phyloP scores from a whole-genome alignment of 2,797 vertebrate species.

The Acomys russatus region DNA sequence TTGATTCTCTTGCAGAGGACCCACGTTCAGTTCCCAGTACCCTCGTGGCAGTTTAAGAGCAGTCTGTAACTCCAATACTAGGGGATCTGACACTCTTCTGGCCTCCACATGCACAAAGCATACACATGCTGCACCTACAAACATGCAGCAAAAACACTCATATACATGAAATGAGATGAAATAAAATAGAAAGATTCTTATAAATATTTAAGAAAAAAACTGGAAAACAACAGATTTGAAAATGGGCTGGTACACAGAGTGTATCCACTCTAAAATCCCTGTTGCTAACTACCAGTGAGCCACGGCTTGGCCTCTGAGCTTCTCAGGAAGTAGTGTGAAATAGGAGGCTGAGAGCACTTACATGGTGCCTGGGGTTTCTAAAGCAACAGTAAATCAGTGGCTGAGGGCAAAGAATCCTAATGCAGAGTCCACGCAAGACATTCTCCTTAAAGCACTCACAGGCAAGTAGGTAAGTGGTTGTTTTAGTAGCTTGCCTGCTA shows the following conservation, averaged over 20 bases:
- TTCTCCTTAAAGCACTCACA: background rate
- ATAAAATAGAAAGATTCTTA: background rate
- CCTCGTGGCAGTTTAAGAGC: background rate
- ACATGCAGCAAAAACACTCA: background rate
- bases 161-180: background rate
- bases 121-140: background rate
- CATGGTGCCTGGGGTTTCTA: background rate
- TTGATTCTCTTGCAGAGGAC: background rate
- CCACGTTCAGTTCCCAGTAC: background rate
- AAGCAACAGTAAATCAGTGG: background rate
- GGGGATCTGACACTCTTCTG: background rate
- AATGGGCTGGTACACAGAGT: background rate
- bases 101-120: background rate
- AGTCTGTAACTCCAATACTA: background rate
- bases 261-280: background rate
- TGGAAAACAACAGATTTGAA: background rate
- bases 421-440: background rate
- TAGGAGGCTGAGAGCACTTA: background rate
- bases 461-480: background rate
- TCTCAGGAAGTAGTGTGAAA: conserved; percentile 16
- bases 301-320: conserved; percentile 8
- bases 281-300: conserved; percentile 1
- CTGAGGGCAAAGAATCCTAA: background rate
- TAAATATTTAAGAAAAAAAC: background rate
- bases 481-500: background rate